phyloP scores from a whole-genome alignment of 1,140 invertebrate genomes.

The Psilanteris sp. region DNA sequence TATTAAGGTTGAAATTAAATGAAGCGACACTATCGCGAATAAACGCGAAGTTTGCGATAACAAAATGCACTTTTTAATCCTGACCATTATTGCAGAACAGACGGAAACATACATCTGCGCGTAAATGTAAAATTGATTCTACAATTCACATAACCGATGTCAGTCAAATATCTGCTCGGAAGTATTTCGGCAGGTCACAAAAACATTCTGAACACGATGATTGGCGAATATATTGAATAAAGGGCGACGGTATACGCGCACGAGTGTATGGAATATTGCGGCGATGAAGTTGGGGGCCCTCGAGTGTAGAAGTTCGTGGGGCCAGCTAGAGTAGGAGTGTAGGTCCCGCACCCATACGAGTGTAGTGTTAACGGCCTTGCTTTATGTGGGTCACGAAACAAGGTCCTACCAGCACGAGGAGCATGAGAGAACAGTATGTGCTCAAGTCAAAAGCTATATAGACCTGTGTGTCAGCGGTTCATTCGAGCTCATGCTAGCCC shows the following conservation, averaged over 20 bases:
- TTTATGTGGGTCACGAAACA: constrained; percentile 79
- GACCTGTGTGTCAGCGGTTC: no score
- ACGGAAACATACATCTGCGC: no score
- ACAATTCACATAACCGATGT: constrained; percentile 3
- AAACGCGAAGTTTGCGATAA: no score
- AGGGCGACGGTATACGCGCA: constrained; percentile 3
- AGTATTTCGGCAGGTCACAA: constrained; percentile 7
- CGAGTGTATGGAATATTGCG: constrained; percentile 1
- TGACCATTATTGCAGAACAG: no score
- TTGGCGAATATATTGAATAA: constrained; percentile 7
- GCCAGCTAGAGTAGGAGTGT: constrained; percentile 41
- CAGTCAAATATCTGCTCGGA: constrained; percentile 20
- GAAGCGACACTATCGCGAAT: no score
- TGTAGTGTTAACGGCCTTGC: constrained; percentile 77
- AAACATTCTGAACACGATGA: constrained; percentile 13
- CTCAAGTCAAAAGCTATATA: no score
- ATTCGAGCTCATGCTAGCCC: no score
- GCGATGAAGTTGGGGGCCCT: constrained; percentile 12
- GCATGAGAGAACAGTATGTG: constrained; percentile 66
- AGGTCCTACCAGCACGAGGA: constrained; percentile 74
- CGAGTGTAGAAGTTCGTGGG: constrained; percentile 32
- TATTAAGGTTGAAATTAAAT: no score
- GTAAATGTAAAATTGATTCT: constrained; percentile 29
- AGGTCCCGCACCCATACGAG: constrained; percentile 58
- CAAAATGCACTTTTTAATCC: no score